These are phyloP conservation scores for Lycaon pictus DNA, from an alignment of 2,113 vertebrate species.

Conservation along the genomic window DNA sequence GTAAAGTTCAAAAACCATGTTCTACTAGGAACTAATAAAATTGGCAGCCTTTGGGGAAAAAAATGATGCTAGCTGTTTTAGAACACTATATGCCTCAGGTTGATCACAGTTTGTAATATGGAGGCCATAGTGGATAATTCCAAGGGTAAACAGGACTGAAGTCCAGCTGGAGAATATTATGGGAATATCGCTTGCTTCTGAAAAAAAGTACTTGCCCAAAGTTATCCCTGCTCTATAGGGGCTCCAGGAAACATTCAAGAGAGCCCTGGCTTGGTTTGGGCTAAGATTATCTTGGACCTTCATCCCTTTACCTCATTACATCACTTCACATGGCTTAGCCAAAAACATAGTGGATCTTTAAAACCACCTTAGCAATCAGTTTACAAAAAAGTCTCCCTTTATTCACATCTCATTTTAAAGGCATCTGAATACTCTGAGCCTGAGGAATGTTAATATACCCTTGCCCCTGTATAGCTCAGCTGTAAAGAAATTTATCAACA, in stretches of 20 bases:
- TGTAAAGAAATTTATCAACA: conserved; percentile 3
- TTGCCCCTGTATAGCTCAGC: background rate
- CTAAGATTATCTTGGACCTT: background rate
- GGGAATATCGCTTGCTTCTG: background rate
- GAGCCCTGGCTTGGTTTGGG: background rate
- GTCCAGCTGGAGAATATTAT: background rate
- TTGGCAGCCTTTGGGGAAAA: background rate
- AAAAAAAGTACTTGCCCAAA: background rate
- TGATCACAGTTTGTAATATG: background rate
- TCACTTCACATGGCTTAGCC: background rate
- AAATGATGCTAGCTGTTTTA: background rate
- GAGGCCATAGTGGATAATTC: background rate
- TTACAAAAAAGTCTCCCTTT: background rate
- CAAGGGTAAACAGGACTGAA: background rate
- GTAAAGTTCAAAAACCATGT: conserved; percentile 67
- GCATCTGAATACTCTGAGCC: background rate
- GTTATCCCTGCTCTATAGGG: background rate
- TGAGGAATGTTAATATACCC: background rate
- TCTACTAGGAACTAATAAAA: conserved; percentile 52
- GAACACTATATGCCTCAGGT: background rate
- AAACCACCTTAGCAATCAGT: background rate
- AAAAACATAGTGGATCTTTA: background rate
- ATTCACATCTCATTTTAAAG: background rate
- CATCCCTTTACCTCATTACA: background rate
- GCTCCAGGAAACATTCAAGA: background rate